These are phyloP conservation scores for Himantopus leucocephalus DNA, from an alignment of 2,113 vertebrate species.

Conservation along the genomic window DNA sequence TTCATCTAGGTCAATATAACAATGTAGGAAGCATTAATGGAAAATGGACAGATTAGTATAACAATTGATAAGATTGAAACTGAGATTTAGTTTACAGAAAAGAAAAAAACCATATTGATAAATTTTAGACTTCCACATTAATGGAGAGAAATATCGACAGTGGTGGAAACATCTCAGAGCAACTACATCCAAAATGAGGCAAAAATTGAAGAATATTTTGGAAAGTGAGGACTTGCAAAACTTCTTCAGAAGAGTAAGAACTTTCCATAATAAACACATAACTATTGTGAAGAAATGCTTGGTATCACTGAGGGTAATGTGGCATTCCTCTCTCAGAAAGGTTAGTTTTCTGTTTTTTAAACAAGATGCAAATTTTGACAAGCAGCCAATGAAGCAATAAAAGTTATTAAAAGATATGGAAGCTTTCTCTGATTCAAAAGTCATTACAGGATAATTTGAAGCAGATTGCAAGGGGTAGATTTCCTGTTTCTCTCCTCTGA, in stretches of 20 bases:
- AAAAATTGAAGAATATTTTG: not conserved
- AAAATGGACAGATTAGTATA: not conserved
- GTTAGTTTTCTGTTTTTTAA: not conserved
- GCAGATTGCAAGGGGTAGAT: not conserved
- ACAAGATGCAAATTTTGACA: not conserved
- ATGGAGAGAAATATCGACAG: not conserved
- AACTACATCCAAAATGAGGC: not conserved
- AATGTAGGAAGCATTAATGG: not conserved
- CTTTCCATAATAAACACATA: not conserved
- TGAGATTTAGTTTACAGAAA: not conserved
- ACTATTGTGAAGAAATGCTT: not conserved
- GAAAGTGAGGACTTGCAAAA: not conserved
- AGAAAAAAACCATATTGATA: not conserved
- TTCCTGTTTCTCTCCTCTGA: not conserved
- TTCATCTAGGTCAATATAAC: not conserved
- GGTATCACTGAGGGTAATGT: not conserved
- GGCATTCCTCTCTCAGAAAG: not conserved
- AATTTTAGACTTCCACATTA: not conserved
- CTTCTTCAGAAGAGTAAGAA: not conserved
- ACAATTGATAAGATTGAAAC: not conserved
- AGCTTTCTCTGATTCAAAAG: not conserved
- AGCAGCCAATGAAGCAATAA: not conserved
- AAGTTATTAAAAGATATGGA: not conserved
- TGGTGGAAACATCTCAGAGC: not conserved
- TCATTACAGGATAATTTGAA: not conserved